These are phyloP conservation scores for Sarcophaga subvicina DNA, from an alignment of 2,888 invertebrate genomes.

Conservation along the genomic window DNA sequence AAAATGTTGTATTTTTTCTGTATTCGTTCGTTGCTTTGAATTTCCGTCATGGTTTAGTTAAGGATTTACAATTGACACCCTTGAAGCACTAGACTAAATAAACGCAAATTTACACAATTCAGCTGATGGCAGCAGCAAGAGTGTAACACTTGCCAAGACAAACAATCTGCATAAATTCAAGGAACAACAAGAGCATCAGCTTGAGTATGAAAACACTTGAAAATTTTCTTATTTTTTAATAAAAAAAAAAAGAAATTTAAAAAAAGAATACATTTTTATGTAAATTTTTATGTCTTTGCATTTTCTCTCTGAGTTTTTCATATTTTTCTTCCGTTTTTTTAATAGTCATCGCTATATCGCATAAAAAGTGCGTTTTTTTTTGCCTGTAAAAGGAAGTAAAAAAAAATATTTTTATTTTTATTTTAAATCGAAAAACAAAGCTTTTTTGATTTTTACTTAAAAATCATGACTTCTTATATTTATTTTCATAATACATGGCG, in stretches of 20 bases:
- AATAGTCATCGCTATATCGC: neutral
- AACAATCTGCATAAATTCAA: constrained; percentile 38
- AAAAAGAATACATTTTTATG: neutral
- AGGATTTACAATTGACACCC: constrained; percentile 53
- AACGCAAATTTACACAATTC: neutral
- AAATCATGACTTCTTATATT: neutral
- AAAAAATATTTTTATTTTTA: neutral
- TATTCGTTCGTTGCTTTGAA: constrained; percentile 19
- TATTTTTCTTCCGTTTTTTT: neutral
- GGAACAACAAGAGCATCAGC: constrained; percentile 19
- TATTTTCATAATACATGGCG: neutral
- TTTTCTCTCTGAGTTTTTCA: neutral
- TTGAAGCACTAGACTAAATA: constrained; percentile 38
- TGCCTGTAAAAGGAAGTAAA: neutral
- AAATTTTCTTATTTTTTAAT: constrained; percentile 3
- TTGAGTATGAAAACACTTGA: neutral
- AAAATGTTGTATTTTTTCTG: neutral
- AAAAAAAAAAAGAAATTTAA: neutral
- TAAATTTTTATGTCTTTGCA: neutral
- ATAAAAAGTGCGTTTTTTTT: neutral
- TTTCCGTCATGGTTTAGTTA: constrained; percentile 32
- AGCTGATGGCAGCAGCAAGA: neutral
- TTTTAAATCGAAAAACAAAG: constrained; percentile 12
- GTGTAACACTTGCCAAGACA: neutral
- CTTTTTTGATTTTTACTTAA: constrained; percentile 1